Evolutionary conservation across 2,888 invertebrate species (phyloP), one percentile per base, ranked within the genome.

Genomic region (Agriopis aurantiaria): DNA sequence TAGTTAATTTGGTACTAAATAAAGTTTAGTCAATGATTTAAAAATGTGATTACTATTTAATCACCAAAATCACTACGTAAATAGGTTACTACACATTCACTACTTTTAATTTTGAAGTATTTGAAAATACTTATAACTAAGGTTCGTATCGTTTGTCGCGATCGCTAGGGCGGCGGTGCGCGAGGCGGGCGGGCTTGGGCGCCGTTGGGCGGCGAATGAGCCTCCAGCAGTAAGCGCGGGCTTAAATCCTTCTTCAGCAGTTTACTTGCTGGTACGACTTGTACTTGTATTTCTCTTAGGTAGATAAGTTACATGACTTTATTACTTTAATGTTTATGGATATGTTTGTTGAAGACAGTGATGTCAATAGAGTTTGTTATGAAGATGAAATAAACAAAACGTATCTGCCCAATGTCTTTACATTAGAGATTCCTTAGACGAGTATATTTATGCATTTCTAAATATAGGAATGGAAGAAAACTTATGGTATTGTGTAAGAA

Each of bases 161-260:
- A 61, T 68, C 68, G 74, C 75, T 65, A 65, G 68, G 71, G 74
- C 70, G 78, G 75, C 80, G 77, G 74, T 56, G 78, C 73, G 71
- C 65, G 66, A 77, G 80, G 84, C 86, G 88, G 90, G 91, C 88
- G 90, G 88, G 82, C 88, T 88, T 85, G 88, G 77, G 78, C 77
- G 78, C 77, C 80, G 84, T 79, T 80, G 85, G 86, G 86, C 88
- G 88, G 87, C 88, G 86, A 88, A 81, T 88, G 90, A 88, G 82
- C 80, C 58, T 68, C 14, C 67, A 72, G 71, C 72, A 68, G 68
- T 62, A 67, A 72, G 65, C 69, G 72, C 75, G 43, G 68, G 76
- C 75, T 81, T 82, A 84, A 84, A 82, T 82, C 79, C 71, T 68
- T 56, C 51, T 53, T 43, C 46, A 64, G 63, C 55, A 17, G 40